Percentiles rank a stretch among this genome's conserved stretches.
phyloP scores from a whole-genome alignment of 2,888 invertebrate genomes.

The Stratiomys singularior region DNA sequence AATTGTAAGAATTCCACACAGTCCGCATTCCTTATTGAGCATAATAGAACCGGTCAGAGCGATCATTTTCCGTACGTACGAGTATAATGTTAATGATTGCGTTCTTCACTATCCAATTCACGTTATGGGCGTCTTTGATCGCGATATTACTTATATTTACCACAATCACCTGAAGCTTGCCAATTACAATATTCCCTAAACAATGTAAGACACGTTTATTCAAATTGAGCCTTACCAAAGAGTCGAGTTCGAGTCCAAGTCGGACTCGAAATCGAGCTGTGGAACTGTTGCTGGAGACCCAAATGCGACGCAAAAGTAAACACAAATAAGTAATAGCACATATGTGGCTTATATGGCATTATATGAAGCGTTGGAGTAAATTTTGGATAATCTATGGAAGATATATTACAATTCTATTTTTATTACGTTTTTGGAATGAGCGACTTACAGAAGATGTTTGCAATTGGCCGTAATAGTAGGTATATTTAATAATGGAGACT shows the following conservation, averaged over 20 bases:
- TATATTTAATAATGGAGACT: background rate
- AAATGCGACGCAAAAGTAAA: background rate
- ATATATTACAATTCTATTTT: slow-evolving; percentile 29
- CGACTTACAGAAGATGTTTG: background rate
- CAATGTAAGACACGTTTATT: slow-evolving; percentile 30
- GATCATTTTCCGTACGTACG: slow-evolving; percentile 16
- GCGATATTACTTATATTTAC: slow-evolving; percentile 26
- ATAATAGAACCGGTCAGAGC: slow-evolving; percentile 44
- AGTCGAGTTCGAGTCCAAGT: too few species aligned
- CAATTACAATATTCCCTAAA: slow-evolving; percentile 27
- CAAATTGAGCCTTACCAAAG: slow-evolving; percentile 13
- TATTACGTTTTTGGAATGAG: slow-evolving; percentile 20
- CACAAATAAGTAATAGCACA: background rate
- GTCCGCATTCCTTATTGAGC: slow-evolving; percentile 23
- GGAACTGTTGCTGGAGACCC: background rate
- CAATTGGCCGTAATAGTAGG: background rate
- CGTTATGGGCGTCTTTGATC: slow-evolving; percentile 8
- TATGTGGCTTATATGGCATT: slow-evolving; percentile 8
- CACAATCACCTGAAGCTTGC: slow-evolving; percentile 13
- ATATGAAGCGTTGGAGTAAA: slow-evolving; percentile 37
- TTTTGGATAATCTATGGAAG: slow-evolving; percentile 40
- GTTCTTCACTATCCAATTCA: slow-evolving; percentile 7
- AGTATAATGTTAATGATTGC: slow-evolving; percentile 23
- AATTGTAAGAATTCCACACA: slow-evolving; percentile 44
- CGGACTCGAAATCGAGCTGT: too few species aligned